phyloP scores from a whole-genome alignment of 2,113 vertebrate genomes.

The Toxotes chatareus region DNA sequence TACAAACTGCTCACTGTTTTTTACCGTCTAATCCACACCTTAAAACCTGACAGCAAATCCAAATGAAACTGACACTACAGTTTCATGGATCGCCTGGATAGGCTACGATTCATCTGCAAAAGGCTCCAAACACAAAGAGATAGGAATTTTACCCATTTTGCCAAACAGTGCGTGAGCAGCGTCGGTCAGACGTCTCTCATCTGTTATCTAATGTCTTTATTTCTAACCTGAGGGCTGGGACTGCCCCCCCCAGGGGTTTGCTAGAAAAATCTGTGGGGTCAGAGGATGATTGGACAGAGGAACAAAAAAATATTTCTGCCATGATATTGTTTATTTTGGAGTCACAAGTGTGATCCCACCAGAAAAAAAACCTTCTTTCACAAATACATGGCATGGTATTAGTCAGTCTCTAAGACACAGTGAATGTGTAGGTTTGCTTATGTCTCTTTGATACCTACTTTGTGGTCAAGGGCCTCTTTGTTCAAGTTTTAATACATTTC shows the following conservation, averaged over 20 bases:
- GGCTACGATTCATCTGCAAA: neutral
- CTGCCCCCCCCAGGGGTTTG: neutral
- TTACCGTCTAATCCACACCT: conserved; percentile 16
- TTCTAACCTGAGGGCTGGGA: neutral
- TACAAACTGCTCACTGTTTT: conserved; percentile 41
- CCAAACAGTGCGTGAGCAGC: neutral
- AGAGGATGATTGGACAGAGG: neutral
- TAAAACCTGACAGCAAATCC: conserved; percentile 18
- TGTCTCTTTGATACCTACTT: neutral
- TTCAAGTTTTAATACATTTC: too few relatives aligned
- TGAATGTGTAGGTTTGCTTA: neutral
- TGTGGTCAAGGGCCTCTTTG: neutral
- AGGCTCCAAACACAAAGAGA: neutral
- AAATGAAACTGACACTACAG: conserved; percentile 18
- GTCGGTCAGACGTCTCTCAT: neutral
- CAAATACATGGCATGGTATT: too few relatives aligned
- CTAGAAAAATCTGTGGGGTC: neutral
- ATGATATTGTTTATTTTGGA: neutral
- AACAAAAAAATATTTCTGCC: neutral
- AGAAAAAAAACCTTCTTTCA: too few relatives aligned
- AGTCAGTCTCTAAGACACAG: neutral
- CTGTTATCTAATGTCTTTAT: neutral
- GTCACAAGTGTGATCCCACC: too few relatives aligned
- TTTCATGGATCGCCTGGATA: neutral
- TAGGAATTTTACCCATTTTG: neutral